Evolutionary conservation across 2,113 vertebrate genomes (phyloP).

Genomic region (Myotis yumanensis): DNA sequence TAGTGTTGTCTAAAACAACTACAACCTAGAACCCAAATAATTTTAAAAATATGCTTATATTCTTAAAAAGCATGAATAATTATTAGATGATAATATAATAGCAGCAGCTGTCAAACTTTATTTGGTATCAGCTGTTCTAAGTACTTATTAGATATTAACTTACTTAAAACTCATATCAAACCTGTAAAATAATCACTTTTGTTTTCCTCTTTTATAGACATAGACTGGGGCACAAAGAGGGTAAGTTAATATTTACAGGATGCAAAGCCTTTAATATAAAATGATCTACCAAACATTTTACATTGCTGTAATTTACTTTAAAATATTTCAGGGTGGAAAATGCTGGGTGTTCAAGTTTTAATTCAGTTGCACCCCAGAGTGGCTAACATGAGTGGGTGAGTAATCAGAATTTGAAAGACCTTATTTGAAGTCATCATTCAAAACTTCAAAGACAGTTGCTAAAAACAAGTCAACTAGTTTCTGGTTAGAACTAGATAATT

Average conservation of each 20-base stretch:
- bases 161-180: not conserved
- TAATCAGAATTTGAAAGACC: not conserved
- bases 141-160: not conserved
- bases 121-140: not conserved
- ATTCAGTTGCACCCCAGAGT: not conserved
- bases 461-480: not conserved
- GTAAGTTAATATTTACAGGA: not conserved
- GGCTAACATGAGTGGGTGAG: not conserved
- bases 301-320: constrained; percentile 6
- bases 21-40: not conserved
- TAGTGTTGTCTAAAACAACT: not conserved
- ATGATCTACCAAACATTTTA: not conserved
- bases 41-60: not conserved
- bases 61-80: not conserved
- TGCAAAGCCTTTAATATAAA: not conserved
- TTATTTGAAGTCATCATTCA: not conserved
- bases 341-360: not conserved
- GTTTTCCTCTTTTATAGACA: not conserved
- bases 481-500: not conserved
- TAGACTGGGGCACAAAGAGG: not conserved
- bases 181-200: not conserved
- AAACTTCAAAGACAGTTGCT: not conserved
- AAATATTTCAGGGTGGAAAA: not conserved
- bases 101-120: not conserved
- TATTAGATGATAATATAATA: not conserved